Base-by-base conservation (phyloP, 2,888 invertebrate species). In the Xylota sylvarum region DNA sequence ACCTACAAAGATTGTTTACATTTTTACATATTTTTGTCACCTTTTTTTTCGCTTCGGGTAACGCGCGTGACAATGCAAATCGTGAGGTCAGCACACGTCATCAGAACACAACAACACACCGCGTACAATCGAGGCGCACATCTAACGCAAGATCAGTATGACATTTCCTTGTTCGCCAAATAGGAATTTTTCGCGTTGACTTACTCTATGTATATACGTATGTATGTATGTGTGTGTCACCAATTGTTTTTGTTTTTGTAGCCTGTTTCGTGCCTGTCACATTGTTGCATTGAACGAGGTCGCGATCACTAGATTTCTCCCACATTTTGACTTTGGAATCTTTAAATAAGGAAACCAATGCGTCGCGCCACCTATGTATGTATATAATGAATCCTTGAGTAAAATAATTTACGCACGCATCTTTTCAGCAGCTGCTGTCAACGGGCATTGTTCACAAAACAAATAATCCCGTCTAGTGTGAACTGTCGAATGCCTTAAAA, bases 51-150 rank as follows among this genome's bases (percentile, higher is more conserved):
- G 64, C 19, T 80, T 30, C 30, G 64, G 52, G 46, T 76, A 65
- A 85, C 70, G 65, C 80, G 85, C 81, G 85, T 85, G 85, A 85
- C 85, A 85, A 85, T 85, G 85, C 85, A 81, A 85, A 85, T 85
- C 85, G 81, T 85, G 85, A 85, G 85, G 81, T 85, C 81, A 79
- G 19, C 70, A 64, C 62, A 85, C 81, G 81, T 81, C 81, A 84
- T 74, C 64, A 32, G 40, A 60, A 64, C 64, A 55, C 35, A 37
- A 32, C 67, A 30, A 27, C 14, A 32, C n/a, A 50, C 19, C 37
- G 55, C 56, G 37, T 23, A 69, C 56, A 78, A 78, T 73, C 52
- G 40, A 58, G 70, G 70, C 79, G 55, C 37, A 64, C 65, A 72
- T 76, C 85, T 80, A 85, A 81, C 81, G 85, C 85, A 85, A 85